Base-by-base conservation (phyloP, 2,797 vertebrate genomes). In the Ptychobarbus kaznakovi region DNA sequence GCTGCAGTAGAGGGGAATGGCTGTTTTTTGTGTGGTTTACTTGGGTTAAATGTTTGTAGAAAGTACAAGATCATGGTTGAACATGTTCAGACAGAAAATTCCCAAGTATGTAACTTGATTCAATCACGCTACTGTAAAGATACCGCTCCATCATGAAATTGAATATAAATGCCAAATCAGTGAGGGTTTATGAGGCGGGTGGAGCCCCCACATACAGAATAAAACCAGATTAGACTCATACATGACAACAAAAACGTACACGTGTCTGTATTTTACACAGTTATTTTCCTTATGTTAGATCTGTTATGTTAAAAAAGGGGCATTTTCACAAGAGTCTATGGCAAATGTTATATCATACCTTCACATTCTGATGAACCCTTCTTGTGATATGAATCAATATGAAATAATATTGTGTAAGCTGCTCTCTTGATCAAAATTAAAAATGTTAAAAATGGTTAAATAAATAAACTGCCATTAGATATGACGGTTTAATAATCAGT, bases 81-180 rank as follows among this genome's bases (percentile, higher is more conserved):
- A 58, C 51, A 40, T 58, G 74, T 40, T 77, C 51, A 77, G 74
- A 58, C 74, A 40, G 74, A 77, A 76, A 15, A 13, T n/a, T 76
- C 74, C 22, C 32, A 38, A 20, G 46, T 51, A 74, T 12, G 46
- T 35, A 75, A 35, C 46, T 53, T 56, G 51, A 56, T 76, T 76
- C 51, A 76, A 4, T 78, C 8, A 25, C 8, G 1, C 49, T 40
- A 40, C 51, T 66, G 28, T 20, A 80, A 80, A 49, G 40, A 32
- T 28, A 46, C 4, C 0, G 7, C 46, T 69, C 8, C 44, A 16
- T 81, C 65, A 69, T 66, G 28, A 35, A 35, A 35, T 16, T 16
- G 20, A 4, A 28, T 10, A 4, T n/a, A 18, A 25, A 5, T 8
- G 16, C 6, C 65, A n/a, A 69, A 16, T 51, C 28, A 53, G 8